These are phyloP conservation scores for Hyles vespertilio DNA, from an alignment of 1,140 invertebrate genomes.

Conservation along the genomic window DNA sequence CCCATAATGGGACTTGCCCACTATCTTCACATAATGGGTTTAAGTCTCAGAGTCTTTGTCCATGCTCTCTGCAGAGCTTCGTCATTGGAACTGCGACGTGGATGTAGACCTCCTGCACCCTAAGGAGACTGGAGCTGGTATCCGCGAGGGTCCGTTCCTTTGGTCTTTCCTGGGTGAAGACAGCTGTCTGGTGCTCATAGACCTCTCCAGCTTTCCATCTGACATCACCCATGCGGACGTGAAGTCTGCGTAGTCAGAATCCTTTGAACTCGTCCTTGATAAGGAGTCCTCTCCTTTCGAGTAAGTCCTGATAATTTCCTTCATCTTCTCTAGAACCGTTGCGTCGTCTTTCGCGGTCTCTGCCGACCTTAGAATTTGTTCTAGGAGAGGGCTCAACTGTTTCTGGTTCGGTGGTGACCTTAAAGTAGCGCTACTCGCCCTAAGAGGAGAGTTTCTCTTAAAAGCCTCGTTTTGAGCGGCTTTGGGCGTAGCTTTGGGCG, in stretches of 20 bases:
- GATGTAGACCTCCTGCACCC: constrained; percentile 68
- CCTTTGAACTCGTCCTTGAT: constrained; percentile 74
- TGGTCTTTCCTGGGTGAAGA: constrained; percentile 77
- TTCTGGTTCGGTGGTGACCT: constrained; percentile 78
- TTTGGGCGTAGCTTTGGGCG: constrained; percentile 60
- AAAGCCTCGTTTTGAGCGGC: constrained; percentile 65
- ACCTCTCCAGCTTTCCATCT: constrained; percentile 79
- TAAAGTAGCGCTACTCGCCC: constrained; percentile 79
- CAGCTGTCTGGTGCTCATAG: constrained; percentile 68
- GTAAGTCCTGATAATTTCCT: constrained; percentile 82
- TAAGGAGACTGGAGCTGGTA: constrained; percentile 76
- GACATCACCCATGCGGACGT: constrained; percentile 85
- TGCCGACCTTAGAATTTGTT: constrained; percentile 82
- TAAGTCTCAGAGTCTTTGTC: neutral
- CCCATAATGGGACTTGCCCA: too few species aligned
- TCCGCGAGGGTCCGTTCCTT: constrained; percentile 72
- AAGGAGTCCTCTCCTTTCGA: constrained; percentile 70
- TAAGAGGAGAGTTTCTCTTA: constrained; percentile 77
- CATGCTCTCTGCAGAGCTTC: constrained; percentile 22
- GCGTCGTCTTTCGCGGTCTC: constrained; percentile 82
- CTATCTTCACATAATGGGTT: too few species aligned
- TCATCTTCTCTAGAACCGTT: constrained; percentile 82
- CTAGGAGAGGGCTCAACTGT: constrained; percentile 78
- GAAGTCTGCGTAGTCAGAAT: constrained; percentile 80
- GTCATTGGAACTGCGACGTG: constrained; percentile 66